These are phyloP conservation scores for Mustela nigripes DNA, from an alignment of 2,113 vertebrate genomes.

Conservation along the genomic window DNA sequence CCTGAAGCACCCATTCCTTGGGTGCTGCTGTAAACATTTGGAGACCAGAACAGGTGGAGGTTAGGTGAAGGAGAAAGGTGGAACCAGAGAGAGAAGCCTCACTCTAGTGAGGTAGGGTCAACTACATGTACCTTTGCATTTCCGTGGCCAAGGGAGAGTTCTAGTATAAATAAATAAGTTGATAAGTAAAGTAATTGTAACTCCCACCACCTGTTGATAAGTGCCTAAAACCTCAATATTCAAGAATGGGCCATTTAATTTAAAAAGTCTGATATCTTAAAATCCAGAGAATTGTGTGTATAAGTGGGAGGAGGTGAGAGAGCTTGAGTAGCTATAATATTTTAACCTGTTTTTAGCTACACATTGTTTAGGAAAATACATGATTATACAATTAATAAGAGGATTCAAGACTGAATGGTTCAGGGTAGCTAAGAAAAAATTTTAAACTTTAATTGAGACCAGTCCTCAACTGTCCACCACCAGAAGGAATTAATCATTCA, in stretches of 20 bases:
- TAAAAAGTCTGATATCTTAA: slow-evolving; percentile 27
- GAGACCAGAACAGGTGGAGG: rapidly evolving
- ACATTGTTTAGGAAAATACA: background rate
- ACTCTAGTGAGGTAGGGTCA: background rate
- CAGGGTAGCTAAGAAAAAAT: slow-evolving; percentile 46
- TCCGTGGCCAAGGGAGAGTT: background rate
- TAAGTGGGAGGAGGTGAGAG: background rate
- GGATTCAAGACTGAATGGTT: background rate
- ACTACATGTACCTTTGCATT: background rate
- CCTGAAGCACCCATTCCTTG: background rate
- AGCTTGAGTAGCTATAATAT: background rate
- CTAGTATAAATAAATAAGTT: background rate
- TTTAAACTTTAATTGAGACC: background rate
- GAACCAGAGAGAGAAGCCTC: background rate
- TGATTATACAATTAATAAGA: background rate
- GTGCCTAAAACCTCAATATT: slow-evolving; percentile 33
- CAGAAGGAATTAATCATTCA: slow-evolving; percentile 21
- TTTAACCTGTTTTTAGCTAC: slow-evolving; percentile 38
- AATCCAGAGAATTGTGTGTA: background rate
- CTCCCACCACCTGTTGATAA: background rate
- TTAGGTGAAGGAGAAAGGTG: background rate
- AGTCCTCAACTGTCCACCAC: background rate
- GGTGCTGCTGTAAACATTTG: background rate
- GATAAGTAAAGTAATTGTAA: background rate
- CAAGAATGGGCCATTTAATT: background rate